A percentile compares a stretch with the other conserved stretches of the same genome.
phyloP scores from a whole-genome alignment of 2,797 vertebrate species.

The Paratrypauchen microcephalus region DNA sequence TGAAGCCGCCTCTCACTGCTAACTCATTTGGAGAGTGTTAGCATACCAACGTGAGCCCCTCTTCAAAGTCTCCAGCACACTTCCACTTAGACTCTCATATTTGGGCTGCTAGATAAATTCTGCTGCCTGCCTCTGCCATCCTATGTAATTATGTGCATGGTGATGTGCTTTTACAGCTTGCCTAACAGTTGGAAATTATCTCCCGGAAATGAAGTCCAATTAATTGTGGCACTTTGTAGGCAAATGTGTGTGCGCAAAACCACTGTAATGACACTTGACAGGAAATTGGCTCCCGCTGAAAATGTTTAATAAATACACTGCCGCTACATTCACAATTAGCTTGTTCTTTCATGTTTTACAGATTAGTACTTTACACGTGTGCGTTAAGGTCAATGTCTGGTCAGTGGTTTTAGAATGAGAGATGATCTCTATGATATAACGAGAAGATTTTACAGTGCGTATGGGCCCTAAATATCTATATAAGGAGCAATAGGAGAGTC shows the following conservation, averaged over 20 bases:
- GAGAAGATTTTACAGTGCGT: slow-evolving; percentile 10
- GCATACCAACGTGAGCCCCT: slow-evolving; percentile 60
- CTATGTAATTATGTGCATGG: slow-evolving; percentile 78
- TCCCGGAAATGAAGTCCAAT: slow-evolving; percentile 81
- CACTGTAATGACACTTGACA: slow-evolving; percentile 75
- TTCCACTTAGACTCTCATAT: slow-evolving; percentile 62
- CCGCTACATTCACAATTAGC: slow-evolving; percentile 43
- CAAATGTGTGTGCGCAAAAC: slow-evolving; percentile 68
- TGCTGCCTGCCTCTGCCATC: slow-evolving; percentile 66
- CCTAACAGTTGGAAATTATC: slow-evolving; percentile 82
- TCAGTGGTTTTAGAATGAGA: slow-evolving; percentile 1
- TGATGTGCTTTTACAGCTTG: slow-evolving; percentile 81
- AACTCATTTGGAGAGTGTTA: slow-evolving; percentile 62
- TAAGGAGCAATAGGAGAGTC: slow-evolving; percentile 40
- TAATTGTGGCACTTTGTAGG: slow-evolving; percentile 80
- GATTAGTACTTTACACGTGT: neutral
- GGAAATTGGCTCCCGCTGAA: slow-evolving; percentile 75
- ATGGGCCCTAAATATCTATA: slow-evolving; percentile 17
- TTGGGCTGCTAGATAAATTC: slow-evolving; percentile 77
- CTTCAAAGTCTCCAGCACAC: slow-evolving; percentile 63
- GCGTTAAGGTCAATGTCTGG: slow-evolving; percentile 1
- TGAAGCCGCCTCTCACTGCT: slow-evolving; percentile 48
- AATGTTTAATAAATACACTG: slow-evolving; percentile 70
- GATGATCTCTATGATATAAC: slow-evolving; percentile 3
- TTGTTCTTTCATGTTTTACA: slow-evolving; percentile 23